Evolutionary conservation across 2,797 vertebrate species (phyloP).

Genomic region (Pseudotriccus pelzelni): DNA sequence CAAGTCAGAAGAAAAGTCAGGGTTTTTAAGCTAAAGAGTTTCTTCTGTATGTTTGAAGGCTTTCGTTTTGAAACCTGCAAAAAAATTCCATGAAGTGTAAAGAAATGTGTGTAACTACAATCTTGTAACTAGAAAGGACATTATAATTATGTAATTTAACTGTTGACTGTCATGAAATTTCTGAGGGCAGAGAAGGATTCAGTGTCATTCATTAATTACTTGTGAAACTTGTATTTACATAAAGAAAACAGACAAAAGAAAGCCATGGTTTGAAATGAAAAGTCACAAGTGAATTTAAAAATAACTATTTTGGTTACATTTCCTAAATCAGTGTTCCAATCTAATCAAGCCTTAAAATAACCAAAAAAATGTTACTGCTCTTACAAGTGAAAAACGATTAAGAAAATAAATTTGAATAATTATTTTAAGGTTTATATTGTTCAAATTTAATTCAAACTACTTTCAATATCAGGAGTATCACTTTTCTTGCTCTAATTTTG

Average conservation of each 20-base stretch:
- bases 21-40: background rate
- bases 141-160: conserved; percentile 5
- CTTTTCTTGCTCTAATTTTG: background rate
- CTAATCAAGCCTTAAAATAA: background rate
- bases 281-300: background rate
- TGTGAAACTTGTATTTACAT: background rate
- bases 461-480: background rate
- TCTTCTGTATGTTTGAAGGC: background rate
- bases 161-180: background rate
- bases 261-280: background rate
- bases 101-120: background rate
- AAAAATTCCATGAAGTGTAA: background rate
- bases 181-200: background rate
- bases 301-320: background rate
- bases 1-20: background rate
- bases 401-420: background rate
- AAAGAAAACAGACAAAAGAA: background rate
- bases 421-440: background rate
- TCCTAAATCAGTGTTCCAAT: background rate
- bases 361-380: background rate
- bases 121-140: background rate
- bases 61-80: background rate
- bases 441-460: background rate
- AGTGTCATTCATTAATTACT: background rate
- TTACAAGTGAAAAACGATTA: background rate